Evolutionary conservation across 53 echinoderm and acorn worm genomes (phyloP).

Genomic region (Echinarachnius parma): DNA sequence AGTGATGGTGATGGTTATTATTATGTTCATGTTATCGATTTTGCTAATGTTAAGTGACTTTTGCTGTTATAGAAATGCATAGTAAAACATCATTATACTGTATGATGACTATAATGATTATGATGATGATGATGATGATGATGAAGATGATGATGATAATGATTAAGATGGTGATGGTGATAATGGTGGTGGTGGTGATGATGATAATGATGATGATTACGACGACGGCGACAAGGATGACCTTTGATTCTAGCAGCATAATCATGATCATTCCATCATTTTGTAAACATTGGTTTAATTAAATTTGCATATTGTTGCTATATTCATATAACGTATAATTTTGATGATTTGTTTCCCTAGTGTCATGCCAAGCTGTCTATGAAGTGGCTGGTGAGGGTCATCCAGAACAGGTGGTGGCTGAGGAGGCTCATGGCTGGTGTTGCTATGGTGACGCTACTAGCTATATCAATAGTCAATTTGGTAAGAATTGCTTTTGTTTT

Average conservation of each 20-base stretch:
- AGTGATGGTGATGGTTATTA: not conserved
- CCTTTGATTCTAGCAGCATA: too few relatives aligned
- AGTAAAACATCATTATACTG: too few relatives aligned
- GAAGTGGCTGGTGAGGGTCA: slow-evolving; percentile 62
- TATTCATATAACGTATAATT: not conserved
- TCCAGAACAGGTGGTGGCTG: slow-evolving; percentile 63
- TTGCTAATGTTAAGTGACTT: too few relatives aligned
- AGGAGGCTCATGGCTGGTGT: slow-evolving; percentile 66
- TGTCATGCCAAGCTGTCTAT: slow-evolving; percentile 62
- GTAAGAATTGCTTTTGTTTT: slow-evolving; percentile 62
- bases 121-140: slow-evolving; percentile 5
- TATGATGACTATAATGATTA: not conserved
- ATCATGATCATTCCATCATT: too few relatives aligned
- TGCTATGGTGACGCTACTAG: slow-evolving; percentile 60
- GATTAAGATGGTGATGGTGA: not conserved
- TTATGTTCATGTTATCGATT: not conserved
- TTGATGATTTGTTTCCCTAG: slow-evolving; percentile 28
- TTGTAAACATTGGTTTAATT: too few relatives aligned
- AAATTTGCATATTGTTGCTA: too few relatives aligned
- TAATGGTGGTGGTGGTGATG: too few relatives aligned
- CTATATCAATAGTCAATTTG: slow-evolving; percentile 63
- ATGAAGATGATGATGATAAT: slow-evolving; percentile 4
- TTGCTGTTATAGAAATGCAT: too few relatives aligned
- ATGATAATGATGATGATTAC: not conserved
- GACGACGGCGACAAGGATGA: too few relatives aligned